phyloP scores from a whole-genome alignment of 35 echinoderm and acorn worm species.

The Apostichopus californicus region DNA sequence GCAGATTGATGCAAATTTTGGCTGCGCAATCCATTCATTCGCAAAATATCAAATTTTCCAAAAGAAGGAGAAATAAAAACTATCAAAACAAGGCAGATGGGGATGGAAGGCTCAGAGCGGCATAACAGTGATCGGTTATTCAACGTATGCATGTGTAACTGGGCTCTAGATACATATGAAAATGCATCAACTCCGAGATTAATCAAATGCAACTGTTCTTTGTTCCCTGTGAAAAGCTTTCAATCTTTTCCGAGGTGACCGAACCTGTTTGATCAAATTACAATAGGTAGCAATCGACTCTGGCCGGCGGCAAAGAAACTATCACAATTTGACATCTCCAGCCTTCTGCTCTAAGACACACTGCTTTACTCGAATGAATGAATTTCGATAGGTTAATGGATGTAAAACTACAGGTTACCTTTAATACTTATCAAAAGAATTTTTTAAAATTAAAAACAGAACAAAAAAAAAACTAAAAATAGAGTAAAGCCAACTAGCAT shows the following conservation, averaged over 20 bases:
- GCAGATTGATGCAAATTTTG: constrained; percentile 19
- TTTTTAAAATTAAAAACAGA: neutral
- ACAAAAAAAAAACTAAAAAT: neutral
- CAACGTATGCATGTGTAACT: constrained; percentile 3
- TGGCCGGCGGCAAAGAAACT: constrained; percentile 13
- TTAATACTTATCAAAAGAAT: neutral
- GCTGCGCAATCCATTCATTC: neutral
- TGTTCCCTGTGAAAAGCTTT: constrained; percentile 28
- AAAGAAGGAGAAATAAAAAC: neutral
- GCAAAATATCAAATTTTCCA: constrained; percentile 29
- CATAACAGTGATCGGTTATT: neutral
- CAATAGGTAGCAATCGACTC: constrained; percentile 36
- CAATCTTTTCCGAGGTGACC: constrained; percentile 36
- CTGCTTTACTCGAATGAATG: constrained; percentile 16
- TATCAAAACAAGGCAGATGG: constrained; percentile 1
- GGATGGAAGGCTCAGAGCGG: neutral
- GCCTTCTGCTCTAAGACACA: constrained; percentile 26
- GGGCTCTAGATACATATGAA: constrained; percentile 33
- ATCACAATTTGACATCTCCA: constrained; percentile 40
- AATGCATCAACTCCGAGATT: constrained; percentile 26
- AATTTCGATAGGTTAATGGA: constrained; percentile 46
- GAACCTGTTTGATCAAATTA: constrained; percentile 62
- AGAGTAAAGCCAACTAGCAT: neutral
- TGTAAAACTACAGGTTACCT: constrained; percentile 17
- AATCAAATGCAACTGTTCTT: constrained; percentile 44